Evolutionary conservation across 2,888 invertebrate genomes (phyloP).

Genomic region (Melikaiella ostensackeni): DNA sequence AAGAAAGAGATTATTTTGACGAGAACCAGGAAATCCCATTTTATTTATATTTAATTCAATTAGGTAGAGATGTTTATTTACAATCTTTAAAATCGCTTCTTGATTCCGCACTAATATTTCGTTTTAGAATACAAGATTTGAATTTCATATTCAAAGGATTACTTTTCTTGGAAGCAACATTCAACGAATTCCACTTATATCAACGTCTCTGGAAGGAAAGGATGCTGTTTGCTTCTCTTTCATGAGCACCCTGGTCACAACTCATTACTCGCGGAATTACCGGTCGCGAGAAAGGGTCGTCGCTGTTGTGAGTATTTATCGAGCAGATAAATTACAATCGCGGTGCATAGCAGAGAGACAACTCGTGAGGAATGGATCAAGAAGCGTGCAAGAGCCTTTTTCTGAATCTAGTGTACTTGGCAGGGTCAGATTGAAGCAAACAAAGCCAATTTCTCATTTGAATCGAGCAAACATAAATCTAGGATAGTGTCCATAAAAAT

Average conservation of each 20-base stretch:
- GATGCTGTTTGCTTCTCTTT: slow-evolving; percentile 29
- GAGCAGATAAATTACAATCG: slow-evolving; percentile 70
- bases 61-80: no score
- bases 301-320: slow-evolving; percentile 65
- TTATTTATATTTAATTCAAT: no score
- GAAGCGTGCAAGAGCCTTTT: slow-evolving; percentile 44
- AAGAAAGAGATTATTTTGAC: not conserved
- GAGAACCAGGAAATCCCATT: not conserved
- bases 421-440: slow-evolving; percentile 26
- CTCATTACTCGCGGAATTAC: slow-evolving; percentile 63
- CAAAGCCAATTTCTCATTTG: slow-evolving; percentile 6
- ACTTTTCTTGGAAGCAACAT: slow-evolving; percentile 12
- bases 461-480: not conserved
- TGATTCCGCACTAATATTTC: not conserved
- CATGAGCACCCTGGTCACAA: slow-evolving; percentile 52
- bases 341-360: slow-evolving; percentile 50
- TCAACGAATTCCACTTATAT: slow-evolving; percentile 37
- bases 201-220: slow-evolving; percentile 1
- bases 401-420: slow-evolving; percentile 42
- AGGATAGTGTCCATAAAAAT: not conserved
- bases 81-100: no score
- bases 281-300: slow-evolving; percentile 50
- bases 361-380: slow-evolving; percentile 37
- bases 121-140: not conserved
- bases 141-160: not conserved